Base-by-base conservation (phyloP, 92 coral and sea anemone species). In the Desmophyllum pertusum region DNA sequence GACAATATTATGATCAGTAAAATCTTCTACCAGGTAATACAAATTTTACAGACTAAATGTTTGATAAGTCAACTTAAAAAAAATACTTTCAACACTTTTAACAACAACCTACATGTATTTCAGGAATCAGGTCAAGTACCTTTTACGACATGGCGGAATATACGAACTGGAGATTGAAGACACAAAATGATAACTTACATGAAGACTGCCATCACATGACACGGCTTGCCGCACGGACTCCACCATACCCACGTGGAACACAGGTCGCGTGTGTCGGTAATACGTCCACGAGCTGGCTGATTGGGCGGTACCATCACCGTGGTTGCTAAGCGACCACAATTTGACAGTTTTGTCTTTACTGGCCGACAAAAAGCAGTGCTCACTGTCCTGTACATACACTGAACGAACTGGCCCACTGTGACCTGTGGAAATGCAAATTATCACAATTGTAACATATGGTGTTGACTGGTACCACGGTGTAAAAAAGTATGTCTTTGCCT, bases 251-350 rank as follows among this genome's bases (percentile, higher is more conserved):
- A 96, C 97, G 64, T 93, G 89, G 86, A 96, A 96, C 42, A 96
- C 98, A 3, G 94, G 92, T 11, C 95, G 92, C 33, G 93, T 73
- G 84, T 96, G 98, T n/a, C 85, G 89, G 71, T 94, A 90, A 72
- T 95, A 89, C 5, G 98, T 96, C 95, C 96, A 96, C 53, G 98
- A 96, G 89, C 98, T 88, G 72, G 98, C 98, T 51, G 98, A 96
- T 79, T 96, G 98, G 88, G 98, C 98, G 43, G 95, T 94, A 42
- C 98, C 98, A 64, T 91, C 98, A 85, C 98, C 98, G 84, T 96
- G 98, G 94, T 96, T 96, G 86, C 96, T 96, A 13, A 96, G 98
- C 10, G 93, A 92, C 98, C 98, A 96, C 63, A 96, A 84, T 67
- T 96, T 96, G 84, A 96, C 98, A 68, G 98, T 96, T 83, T 92